These are phyloP conservation scores for Chloroceryle amazona DNA, from an alignment of 2,797 vertebrate genomes.

Conservation along the genomic window DNA sequence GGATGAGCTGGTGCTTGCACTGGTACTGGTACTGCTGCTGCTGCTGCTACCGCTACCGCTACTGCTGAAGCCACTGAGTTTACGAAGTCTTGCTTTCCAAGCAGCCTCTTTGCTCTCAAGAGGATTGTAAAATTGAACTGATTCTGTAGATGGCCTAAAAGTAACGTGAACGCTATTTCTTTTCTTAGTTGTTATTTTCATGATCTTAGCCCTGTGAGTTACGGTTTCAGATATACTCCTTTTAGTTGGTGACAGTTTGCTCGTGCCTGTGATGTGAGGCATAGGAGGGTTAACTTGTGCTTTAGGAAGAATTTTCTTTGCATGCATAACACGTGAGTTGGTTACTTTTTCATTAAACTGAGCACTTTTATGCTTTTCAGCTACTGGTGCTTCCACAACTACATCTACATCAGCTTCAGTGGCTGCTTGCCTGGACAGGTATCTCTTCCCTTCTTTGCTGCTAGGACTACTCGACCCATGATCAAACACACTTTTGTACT, in stretches of 20 bases:
- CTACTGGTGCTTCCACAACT: conserved; percentile 76
- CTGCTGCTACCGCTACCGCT: conserved; percentile 75
- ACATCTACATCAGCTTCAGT: conserved; percentile 81
- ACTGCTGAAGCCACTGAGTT: conserved; percentile 94
- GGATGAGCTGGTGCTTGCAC: conserved; percentile 59
- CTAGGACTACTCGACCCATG: conserved; percentile 68
- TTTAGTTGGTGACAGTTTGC: conserved; percentile 84
- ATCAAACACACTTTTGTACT: conserved; percentile 39
- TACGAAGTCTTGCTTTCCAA: conserved; percentile 94
- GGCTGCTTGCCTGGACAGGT: conserved; percentile 84
- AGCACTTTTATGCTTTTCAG: conserved; percentile 71
- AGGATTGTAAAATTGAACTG: conserved; percentile 96
- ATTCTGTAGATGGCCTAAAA: conserved; percentile 96
- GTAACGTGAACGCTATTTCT: conserved; percentile 93
- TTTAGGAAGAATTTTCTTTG: conserved; percentile 82
- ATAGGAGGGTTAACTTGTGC: conserved; percentile 79
- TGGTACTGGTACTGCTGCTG: conserved; percentile 48
- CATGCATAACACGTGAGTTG: conserved; percentile 69
- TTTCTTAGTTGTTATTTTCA: conserved; percentile 87
- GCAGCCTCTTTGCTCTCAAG: conserved; percentile 95
- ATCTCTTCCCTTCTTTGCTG: conserved; percentile 76
- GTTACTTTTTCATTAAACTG: conserved; percentile 79
- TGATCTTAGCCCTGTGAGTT: conserved; percentile 86
- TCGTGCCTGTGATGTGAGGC: conserved; percentile 73
- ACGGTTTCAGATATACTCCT: conserved; percentile 85